Evolutionary conservation across 2,888 invertebrate genomes (phyloP).

Genomic region (Dynastes grantii): DNA sequence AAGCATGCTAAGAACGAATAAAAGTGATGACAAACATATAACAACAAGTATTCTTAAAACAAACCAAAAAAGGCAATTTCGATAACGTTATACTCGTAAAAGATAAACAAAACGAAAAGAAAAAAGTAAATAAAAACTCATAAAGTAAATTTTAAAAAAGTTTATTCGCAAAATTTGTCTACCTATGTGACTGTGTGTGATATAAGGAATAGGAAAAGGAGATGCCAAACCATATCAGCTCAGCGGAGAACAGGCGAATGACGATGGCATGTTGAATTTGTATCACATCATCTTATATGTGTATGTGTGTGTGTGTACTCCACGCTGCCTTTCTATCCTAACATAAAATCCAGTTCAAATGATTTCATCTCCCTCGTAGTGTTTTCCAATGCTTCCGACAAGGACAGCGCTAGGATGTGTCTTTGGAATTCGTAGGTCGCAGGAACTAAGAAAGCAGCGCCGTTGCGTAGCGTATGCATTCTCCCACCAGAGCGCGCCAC

Average conservation of each 20-base stretch:
- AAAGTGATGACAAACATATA: not conserved
- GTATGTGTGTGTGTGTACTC: conserved; percentile 41
- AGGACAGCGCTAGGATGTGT: conserved; percentile 58
- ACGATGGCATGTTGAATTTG: conserved; percentile 48
- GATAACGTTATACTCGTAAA: not conserved
- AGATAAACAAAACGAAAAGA: not conserved
- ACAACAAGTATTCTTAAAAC: not conserved
- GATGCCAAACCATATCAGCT: conserved; percentile 47
- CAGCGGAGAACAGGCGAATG: conserved; percentile 47
- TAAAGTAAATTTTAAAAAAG: conserved; percentile 36
- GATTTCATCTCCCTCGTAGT: conserved; percentile 56
- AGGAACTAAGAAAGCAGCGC: conserved; percentile 61
- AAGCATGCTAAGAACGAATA: conserved; percentile 2
- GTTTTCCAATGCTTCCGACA: conserved; percentile 53
- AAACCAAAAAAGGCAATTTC: not conserved
- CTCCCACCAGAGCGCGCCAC: conserved; percentile 56
- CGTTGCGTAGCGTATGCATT: conserved; percentile 58
- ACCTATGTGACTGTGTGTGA: conserved; percentile 4
- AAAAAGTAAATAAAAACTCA: conserved; percentile 36
- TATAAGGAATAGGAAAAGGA: conserved; percentile 36
- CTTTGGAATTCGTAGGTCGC: conserved; percentile 58
- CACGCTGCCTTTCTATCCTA: conserved; percentile 46
- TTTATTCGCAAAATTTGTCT: conserved; percentile 38
- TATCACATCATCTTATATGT: conserved; percentile 45
- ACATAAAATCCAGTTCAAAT: conserved; percentile 47